These are phyloP conservation scores for Perognathus longimembris DNA, from an alignment of 2,113 vertebrate species.

Conservation along the genomic window DNA sequence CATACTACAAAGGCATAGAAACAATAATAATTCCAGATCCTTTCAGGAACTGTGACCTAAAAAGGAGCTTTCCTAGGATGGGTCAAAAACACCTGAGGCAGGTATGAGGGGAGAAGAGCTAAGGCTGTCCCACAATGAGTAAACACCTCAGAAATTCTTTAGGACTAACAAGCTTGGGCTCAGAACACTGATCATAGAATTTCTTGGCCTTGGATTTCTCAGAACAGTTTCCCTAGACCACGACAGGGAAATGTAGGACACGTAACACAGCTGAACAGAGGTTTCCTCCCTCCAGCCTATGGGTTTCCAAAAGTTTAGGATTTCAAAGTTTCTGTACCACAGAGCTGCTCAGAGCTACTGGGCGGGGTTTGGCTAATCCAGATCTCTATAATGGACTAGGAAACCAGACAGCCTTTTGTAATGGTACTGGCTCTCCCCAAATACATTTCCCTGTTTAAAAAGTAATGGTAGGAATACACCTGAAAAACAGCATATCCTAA, in stretches of 20 bases:
- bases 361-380: neutral
- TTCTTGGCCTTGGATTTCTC: constrained; percentile 56
- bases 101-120: neutral
- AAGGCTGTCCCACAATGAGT: neutral
- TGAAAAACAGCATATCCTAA: neutral
- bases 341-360: neutral
- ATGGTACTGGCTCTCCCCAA: neutral
- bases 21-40: neutral
- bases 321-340: neutral
- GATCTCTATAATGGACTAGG: neutral
- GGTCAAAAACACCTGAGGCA: neutral
- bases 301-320: neutral
- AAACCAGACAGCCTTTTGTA: neutral
- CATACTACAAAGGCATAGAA: neutral
- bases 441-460: constrained; percentile 16
- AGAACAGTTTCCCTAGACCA: neutral
- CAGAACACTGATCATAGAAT: neutral
- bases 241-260: neutral
- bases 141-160: neutral
- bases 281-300: neutral
- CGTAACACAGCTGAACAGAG: neutral
- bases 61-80: neutral
- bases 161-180: neutral
- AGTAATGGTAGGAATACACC: neutral
- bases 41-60: neutral